Percentiles rank a stretch among this genome's conserved stretches.
phyloP scores from a whole-genome alignment of 2,113 vertebrate genomes.

The Zosterops borbonicus region DNA sequence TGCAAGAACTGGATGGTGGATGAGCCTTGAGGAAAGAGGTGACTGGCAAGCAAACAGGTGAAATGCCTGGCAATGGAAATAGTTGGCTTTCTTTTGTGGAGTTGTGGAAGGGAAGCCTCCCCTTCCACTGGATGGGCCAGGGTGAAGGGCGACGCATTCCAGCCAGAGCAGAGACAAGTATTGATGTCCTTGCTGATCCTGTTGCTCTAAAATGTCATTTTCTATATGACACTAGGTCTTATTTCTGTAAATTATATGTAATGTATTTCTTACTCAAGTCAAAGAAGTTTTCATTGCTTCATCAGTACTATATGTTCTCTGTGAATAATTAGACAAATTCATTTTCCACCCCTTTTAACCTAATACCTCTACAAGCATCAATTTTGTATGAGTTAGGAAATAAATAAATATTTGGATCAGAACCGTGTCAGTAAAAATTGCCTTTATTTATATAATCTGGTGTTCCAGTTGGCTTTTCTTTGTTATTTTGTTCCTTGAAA shows the following conservation, averaged over 20 bases:
- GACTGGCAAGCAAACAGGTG: not conserved
- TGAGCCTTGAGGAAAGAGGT: not conserved
- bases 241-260: not conserved
- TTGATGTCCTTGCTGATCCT: not conserved
- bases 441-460: not conserved
- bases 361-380: not conserved
- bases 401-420: conserved; percentile 61
- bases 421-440: conserved; percentile 39
- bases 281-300: not conserved
- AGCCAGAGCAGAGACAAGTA: not conserved
- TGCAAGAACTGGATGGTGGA: not conserved
- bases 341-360: conserved; percentile 17
- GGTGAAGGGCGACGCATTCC: not conserved
- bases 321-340: conserved; percentile 16
- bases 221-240: not conserved
- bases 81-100: not conserved
- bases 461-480: not conserved
- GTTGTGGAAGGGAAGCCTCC: not conserved
- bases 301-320: conserved; percentile 11
- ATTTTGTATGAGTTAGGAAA: conserved; percentile 53
- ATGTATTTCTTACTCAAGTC: conserved; percentile 13
- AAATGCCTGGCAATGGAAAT: not conserved
- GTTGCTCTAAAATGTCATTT: not conserved
- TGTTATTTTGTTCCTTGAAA: conserved; percentile 15
- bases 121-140: not conserved